phyloP scores from a whole-genome alignment of 92 coral and sea anemone genomes.

The Plumapathes pennacea region DNA sequence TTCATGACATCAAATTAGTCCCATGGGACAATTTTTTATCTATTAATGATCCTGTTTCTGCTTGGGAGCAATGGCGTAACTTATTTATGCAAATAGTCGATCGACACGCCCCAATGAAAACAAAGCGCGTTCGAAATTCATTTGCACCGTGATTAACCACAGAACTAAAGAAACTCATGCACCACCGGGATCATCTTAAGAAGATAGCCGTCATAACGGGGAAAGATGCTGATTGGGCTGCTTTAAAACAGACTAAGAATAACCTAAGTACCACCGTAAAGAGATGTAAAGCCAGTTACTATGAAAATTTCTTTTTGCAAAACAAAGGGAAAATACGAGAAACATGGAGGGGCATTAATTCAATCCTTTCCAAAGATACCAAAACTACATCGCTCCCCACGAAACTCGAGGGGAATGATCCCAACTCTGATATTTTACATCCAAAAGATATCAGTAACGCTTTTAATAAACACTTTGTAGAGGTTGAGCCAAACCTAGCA shows the following conservation, averaged over 20 bases:
- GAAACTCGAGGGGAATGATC: neutral
- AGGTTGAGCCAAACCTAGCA: conserved; percentile 12
- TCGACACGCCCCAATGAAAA: conserved; percentile 2
- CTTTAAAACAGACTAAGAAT: conserved; percentile 14
- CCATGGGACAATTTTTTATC: conserved; percentile 12
- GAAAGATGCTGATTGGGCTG: conserved; percentile 27
- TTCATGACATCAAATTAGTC: neutral
- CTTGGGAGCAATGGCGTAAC: conserved; percentile 29
- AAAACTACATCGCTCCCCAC: conserved; percentile 1
- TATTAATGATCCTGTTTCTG: conserved; percentile 3
- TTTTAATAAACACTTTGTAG: conserved; percentile 23
- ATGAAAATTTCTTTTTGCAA: conserved; percentile 6
- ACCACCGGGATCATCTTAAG: conserved; percentile 32
- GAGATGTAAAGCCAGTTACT: conserved; percentile 10
- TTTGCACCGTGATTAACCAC: conserved; percentile 14
- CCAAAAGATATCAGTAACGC: conserved; percentile 12
- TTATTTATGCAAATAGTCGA: conserved; percentile 1
- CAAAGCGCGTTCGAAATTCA: conserved; percentile 5
- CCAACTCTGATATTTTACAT: neutral
- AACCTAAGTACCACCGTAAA: conserved; percentile 4
- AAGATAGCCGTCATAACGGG: conserved; percentile 19
- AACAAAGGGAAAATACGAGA: conserved; percentile 23
- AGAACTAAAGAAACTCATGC: conserved; percentile 5
- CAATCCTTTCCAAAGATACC: conserved; percentile 20
- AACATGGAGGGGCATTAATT: conserved; percentile 26